phyloP scores from a whole-genome alignment of 2,888 invertebrate species.

The Scrobipalpa atriplicella region DNA sequence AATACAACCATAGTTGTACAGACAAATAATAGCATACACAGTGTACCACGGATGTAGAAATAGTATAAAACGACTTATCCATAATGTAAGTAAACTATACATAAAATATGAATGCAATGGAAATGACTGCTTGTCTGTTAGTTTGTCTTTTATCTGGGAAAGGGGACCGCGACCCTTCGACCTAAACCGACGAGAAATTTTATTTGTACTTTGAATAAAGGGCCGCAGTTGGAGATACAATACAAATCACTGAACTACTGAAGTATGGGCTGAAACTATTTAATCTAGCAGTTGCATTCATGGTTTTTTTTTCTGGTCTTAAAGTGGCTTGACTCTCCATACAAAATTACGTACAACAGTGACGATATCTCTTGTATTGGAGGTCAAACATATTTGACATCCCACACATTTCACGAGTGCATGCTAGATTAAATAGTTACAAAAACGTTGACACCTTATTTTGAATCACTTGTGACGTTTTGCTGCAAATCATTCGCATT shows the following conservation, averaged over 20 bases:
- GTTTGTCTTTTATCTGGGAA: slow-evolving; percentile 54
- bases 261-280: slow-evolving; percentile 11
- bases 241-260: slow-evolving; percentile 25
- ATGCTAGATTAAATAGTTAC: background rate
- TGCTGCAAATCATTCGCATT: slow-evolving; percentile 35
- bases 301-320: background rate
- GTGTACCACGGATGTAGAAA: slow-evolving; percentile 40
- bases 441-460: background rate
- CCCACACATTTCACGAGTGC: background rate
- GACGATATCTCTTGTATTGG: too few relatives aligned
- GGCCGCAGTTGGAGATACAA: slow-evolving; percentile 45
- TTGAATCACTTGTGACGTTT: slow-evolving; percentile 5
- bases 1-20: slow-evolving; percentile 55
- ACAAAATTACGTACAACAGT: too few relatives aligned
- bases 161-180: slow-evolving; percentile 57
- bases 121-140: slow-evolving; percentile 38
- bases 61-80: slow-evolving; percentile 34
- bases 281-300: background rate
- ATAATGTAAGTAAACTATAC: slow-evolving; percentile 44
- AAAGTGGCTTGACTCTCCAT: too few relatives aligned
- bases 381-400: too few relatives aligned
- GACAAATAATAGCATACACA: slow-evolving; percentile 53
- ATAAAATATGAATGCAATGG: slow-evolving; percentile 52
- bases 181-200: slow-evolving; percentile 70
- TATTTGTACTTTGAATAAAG: slow-evolving; percentile 77